These are phyloP conservation scores for Pissodes strobi DNA, from an alignment of 1,140 invertebrate species.

Conservation along the genomic window DNA sequence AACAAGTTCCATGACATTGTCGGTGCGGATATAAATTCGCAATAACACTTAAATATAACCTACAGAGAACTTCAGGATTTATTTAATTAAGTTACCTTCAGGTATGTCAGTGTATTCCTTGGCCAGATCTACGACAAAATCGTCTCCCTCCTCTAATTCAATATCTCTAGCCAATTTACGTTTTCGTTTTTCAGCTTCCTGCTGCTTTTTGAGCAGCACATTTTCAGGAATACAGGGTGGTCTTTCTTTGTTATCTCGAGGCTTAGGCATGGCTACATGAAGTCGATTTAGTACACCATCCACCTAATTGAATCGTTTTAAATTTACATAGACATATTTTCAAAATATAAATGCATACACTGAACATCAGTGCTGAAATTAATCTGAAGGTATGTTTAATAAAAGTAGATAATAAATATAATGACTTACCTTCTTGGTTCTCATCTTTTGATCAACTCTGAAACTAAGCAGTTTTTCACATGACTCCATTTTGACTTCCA, in stretches of 20 bases:
- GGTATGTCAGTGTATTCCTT: slow-evolving; percentile 90
- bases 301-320: too few species aligned
- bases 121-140: slow-evolving; percentile 94
- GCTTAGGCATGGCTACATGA: slow-evolving; percentile 86
- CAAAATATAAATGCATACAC: too few species aligned
- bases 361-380: too few species aligned
- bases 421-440: slow-evolving; percentile 77
- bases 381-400: too few species aligned
- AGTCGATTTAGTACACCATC: slow-evolving; percentile 88
- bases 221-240: slow-evolving; percentile 77
- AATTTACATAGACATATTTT: too few species aligned
- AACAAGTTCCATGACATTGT: too few species aligned
- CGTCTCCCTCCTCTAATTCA: slow-evolving; percentile 91
- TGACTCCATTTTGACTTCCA: slow-evolving; percentile 91
- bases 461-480: slow-evolving; percentile 91
- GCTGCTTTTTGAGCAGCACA: slow-evolving; percentile 65
- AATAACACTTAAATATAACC: too few species aligned
- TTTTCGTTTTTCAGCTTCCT: slow-evolving; percentile 62
- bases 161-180: slow-evolving; percentile 90
- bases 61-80: too few species aligned
- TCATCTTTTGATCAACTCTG: slow-evolving; percentile 91
- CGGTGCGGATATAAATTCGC: too few species aligned
- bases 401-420: too few species aligned
- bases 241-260: slow-evolving; percentile 79
- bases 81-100: slow-evolving; percentile 56